These are phyloP conservation scores for Hippocampus mohnikei DNA, from an alignment of 2,113 vertebrate species.

Conservation along the genomic window DNA sequence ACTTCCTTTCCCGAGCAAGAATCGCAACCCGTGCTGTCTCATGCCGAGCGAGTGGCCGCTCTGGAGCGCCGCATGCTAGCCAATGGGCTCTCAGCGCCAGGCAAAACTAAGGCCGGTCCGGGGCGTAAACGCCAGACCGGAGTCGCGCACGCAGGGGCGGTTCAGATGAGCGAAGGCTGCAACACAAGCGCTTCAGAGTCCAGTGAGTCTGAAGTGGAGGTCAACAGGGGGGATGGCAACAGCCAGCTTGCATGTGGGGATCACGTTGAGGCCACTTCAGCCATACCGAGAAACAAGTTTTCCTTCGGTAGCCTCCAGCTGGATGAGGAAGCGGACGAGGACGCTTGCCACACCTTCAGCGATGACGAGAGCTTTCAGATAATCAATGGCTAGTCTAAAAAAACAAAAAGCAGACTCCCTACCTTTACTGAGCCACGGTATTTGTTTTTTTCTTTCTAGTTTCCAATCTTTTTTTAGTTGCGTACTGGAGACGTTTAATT, in stretches of 20 bases:
- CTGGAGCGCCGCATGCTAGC: slow-evolving; percentile 75
- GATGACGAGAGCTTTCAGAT: slow-evolving; percentile 76
- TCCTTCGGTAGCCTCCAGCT: slow-evolving; percentile 79
- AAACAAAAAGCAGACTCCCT: not conserved
- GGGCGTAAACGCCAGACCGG: slow-evolving; percentile 43
- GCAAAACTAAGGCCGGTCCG: slow-evolving; percentile 56
- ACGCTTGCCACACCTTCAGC: slow-evolving; percentile 70
- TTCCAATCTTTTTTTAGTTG: no score
- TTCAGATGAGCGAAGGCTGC: slow-evolving; percentile 81
- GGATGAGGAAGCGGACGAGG: slow-evolving; percentile 77
- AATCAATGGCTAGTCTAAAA: slow-evolving; percentile 71
- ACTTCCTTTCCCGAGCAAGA: slow-evolving; percentile 53
- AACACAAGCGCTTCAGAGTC: slow-evolving; percentile 87
- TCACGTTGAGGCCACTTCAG: slow-evolving; percentile 67
- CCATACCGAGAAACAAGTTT: slow-evolving; percentile 73
- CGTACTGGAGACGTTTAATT: no score
- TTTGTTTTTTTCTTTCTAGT: no score
- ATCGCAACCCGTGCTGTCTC: slow-evolving; percentile 53
- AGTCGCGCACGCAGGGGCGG: slow-evolving; percentile 60
- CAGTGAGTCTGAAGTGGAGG: slow-evolving; percentile 84
- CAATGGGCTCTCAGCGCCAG: slow-evolving; percentile 74
- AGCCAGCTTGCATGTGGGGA: slow-evolving; percentile 69
- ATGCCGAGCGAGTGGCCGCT: slow-evolving; percentile 62
- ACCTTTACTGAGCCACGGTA: not conserved
- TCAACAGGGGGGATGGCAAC: slow-evolving; percentile 57